Base-by-base conservation (phyloP, 2,888 invertebrate species). In the Leucophenga montana region DNA sequence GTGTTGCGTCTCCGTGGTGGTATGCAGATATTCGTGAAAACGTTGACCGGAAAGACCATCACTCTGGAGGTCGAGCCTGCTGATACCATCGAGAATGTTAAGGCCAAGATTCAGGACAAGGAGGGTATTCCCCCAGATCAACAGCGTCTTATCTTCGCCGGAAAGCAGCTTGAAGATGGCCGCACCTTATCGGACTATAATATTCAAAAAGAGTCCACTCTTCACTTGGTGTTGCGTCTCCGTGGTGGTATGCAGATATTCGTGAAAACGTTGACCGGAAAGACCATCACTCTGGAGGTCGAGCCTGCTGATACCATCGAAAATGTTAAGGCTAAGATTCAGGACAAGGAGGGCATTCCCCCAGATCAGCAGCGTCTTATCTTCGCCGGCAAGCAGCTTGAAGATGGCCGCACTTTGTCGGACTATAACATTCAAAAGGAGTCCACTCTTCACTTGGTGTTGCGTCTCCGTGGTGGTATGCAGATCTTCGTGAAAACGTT, bases 301-400 rank as follows among this genome's bases (percentile, higher is more conserved):
- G 79, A 79, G 20, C 75, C 79, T 27, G 75, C 76, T 0, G 79
- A 79, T 14, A 79, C 79, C 11, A 79, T 79, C 31, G 79, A 79
- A 31, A 79, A 79, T 18, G 79, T 79, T 0, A 75, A 66, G 96
- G 78, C 78, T 22, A 75, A 78, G 22, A 54, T 53, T 16, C 54
- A 59, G 14, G 59, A 59, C 59, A 66, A 66, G 44, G 66, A 66
- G 44, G 66, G 66, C 56, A 66, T 66, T 54, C 66, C 66, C 54
- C 66, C 66, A 66, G 66, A 66, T 64, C 59, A 59, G 31, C 59
- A 59, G 16, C 59, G 59, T 59, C 20, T 59, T 27, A 59, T 59
- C 59, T 59, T 59, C 11, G 59, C 59, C 20, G 59, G 59, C 33
- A 59, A 59, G 59, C 59, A 59, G 59, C 59, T 59, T 4, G 59